These are phyloP conservation scores for Polymixis lichenea DNA, from an alignment of 2,888 invertebrate genomes.

Conservation along the genomic window DNA sequence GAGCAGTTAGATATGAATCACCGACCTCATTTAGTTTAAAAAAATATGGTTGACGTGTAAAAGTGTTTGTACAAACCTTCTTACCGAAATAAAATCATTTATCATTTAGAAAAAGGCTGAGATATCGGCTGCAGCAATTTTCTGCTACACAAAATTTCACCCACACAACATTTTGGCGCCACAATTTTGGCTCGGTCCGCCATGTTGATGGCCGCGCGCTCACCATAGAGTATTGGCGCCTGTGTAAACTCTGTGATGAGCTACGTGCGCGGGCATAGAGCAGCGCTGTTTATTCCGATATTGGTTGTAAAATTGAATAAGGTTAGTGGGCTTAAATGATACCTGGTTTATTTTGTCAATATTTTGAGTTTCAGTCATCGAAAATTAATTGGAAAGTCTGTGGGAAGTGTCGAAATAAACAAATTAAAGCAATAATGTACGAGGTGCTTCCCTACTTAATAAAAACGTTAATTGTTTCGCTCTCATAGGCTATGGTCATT, in stretches of 20 bases:
- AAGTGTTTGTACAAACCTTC: too few species aligned
- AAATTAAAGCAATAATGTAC: not conserved
- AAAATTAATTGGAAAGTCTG: constrained; percentile 3
- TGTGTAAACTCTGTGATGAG: constrained; percentile 79
- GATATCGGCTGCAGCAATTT: not conserved
- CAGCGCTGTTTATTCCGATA: constrained; percentile 60
- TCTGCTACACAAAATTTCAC: not conserved
- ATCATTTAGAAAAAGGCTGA: not conserved
- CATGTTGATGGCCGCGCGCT: constrained; percentile 59
- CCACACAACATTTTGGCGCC: constrained; percentile 29
- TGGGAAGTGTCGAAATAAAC: not conserved
- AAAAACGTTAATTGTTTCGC: not conserved
- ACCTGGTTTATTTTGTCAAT: constrained; percentile 42
- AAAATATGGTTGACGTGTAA: too few species aligned
- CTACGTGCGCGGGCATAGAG: constrained; percentile 78
- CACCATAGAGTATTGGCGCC: constrained; percentile 70
- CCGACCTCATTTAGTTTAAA: too few species aligned
- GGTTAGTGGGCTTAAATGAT: constrained; percentile 44
- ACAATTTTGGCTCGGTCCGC: constrained; percentile 44
- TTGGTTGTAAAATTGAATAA: constrained; percentile 56
- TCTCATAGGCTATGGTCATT: not conserved
- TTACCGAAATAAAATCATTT: too few species aligned
- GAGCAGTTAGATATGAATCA: too few species aligned
- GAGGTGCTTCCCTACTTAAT: not conserved
- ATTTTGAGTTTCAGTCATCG: constrained; percentile 32